These are phyloP conservation scores for Urocitellus parryii DNA, from an alignment of 2,113 vertebrate genomes.

Conservation along the genomic window DNA sequence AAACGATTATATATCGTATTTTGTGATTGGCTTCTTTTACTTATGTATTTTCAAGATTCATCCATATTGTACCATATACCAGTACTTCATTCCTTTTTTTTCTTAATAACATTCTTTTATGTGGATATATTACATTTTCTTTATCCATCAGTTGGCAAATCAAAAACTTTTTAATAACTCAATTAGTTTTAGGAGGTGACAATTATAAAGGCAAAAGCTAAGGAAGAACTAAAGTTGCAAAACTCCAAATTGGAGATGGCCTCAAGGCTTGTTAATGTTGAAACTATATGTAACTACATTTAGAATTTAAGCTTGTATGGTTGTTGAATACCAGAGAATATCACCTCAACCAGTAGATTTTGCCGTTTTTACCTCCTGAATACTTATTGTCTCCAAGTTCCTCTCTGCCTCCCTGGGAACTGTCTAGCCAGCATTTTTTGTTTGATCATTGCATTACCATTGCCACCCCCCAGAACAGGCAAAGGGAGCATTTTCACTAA, in stretches of 20 bases:
- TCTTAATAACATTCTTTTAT: not conserved
- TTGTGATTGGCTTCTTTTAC: not conserved
- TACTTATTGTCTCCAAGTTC: constrained; percentile 5
- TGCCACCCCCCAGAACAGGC: not conserved
- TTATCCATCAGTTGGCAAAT: not conserved
- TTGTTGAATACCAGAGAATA: not conserved
- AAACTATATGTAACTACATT: not conserved
- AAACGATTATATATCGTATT: not conserved
- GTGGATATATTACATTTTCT: not conserved
- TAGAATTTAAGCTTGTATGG: not conserved
- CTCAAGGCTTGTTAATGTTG: constrained; percentile 1
- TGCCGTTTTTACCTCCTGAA: not conserved
- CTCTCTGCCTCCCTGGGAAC: not conserved
- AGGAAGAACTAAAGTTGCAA: not conserved
- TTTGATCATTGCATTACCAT: not conserved
- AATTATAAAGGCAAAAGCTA: not conserved
- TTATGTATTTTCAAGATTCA: constrained; percentile 14
- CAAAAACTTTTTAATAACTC: not conserved
- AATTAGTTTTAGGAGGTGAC: not conserved
- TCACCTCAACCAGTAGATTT: not conserved
- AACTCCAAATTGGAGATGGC: not conserved
- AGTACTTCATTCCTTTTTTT: not conserved
- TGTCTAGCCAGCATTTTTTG: not conserved
- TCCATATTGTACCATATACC: not conserved
- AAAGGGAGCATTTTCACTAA: not conserved